A percentile compares a stretch with the other conserved stretches of the same genome.
phyloP scores from a whole-genome alignment of 2,888 invertebrate genomes.

The Ophion ellenae region DNA sequence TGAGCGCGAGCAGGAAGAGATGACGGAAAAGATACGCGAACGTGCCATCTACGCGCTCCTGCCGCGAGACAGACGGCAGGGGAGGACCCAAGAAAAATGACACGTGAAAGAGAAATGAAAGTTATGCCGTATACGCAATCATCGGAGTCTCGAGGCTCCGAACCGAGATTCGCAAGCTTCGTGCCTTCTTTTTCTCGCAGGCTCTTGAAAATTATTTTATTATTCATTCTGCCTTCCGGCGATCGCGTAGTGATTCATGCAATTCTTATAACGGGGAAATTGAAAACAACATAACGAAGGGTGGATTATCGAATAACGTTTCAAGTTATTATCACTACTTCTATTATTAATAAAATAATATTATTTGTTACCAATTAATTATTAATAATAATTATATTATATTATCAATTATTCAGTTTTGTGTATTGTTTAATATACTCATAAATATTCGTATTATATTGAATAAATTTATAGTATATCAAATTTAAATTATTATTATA shows the following conservation, averaged over 20 bases:
- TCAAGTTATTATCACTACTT: neutral
- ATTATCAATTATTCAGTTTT: no score
- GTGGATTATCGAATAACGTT: neutral
- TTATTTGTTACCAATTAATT: no score
- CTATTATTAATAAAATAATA: neutral
- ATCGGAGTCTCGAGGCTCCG: conserved; percentile 19
- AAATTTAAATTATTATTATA: no score
- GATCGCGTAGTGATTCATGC: conserved; percentile 24
- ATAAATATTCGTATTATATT: no score
- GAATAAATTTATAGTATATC: no score
- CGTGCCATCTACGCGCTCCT: conserved; percentile 10
- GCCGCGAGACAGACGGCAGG: neutral
- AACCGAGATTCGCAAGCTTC: neutral
- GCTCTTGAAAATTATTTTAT: conserved; percentile 13
- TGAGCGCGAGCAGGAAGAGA: conserved; percentile 52
- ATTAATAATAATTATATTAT: no score
- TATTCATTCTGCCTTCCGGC: conserved; percentile 22
- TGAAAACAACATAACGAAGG: neutral
- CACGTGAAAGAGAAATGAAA: conserved; percentile 45
- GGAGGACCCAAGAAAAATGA: conserved; percentile 38
- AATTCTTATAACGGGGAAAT: conserved; percentile 8
- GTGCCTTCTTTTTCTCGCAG: neutral
- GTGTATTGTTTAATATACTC: no score
- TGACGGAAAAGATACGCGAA: conserved; percentile 39
- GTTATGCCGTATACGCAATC: conserved; percentile 28